Evolutionary conservation across 2,888 invertebrate genomes (phyloP).

Genomic region (Apomyelois bistriatella): DNA sequence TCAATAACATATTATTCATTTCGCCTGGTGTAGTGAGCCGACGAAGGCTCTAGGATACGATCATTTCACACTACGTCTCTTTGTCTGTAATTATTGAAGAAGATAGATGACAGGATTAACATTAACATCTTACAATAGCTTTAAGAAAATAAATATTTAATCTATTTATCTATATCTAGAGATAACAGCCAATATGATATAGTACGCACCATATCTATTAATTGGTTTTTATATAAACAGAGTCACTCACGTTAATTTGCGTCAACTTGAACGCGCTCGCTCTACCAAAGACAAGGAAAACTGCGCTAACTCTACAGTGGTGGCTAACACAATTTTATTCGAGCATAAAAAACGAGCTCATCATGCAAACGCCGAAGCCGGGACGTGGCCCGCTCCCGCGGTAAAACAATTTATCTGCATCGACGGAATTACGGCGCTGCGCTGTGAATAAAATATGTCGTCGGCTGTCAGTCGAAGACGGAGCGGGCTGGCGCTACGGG

Average conservation of each 20-base stretch:
- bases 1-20: too few species aligned
- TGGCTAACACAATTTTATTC: conserved; percentile 78
- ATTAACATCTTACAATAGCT: too few species aligned
- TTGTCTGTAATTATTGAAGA: too few species aligned
- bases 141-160: too few species aligned
- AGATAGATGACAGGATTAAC: too few species aligned
- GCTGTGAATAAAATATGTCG: conserved; percentile 79
- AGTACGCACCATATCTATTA: too few species aligned
- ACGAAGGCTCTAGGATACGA: too few species aligned
- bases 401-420: conserved; percentile 80
- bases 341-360: conserved; percentile 79
- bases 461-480: conserved; percentile 70
- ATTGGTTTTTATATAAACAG: too few species aligned
- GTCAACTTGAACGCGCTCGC: background rate
- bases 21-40: too few species aligned
- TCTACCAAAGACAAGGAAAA: background rate
- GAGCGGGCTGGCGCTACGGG: conserved; percentile 48
- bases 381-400: conserved; percentile 70
- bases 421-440: conserved; percentile 76
- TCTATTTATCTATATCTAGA: too few species aligned
- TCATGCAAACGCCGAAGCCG: conserved; percentile 78
- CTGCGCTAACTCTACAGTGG: conserved; percentile 25
- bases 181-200: too few species aligned
- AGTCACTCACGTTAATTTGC: background rate
- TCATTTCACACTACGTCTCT: too few species aligned